phyloP scores from a whole-genome alignment of 1,140 invertebrate species.

The Lepidurus packardi region DNA sequence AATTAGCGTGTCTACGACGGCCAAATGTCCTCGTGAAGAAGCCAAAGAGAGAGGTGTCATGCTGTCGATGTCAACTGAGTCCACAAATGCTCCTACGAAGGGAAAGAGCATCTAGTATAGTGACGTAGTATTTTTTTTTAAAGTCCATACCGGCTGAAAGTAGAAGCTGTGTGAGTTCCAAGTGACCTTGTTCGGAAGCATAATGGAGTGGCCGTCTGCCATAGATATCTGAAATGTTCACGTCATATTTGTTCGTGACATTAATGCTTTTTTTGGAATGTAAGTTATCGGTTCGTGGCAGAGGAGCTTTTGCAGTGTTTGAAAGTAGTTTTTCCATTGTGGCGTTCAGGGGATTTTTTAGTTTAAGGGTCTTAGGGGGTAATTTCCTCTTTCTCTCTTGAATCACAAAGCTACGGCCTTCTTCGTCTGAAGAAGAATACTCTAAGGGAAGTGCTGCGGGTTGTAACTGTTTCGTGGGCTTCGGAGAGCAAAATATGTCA shows the following conservation, averaged over 20 bases:
- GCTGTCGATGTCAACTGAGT: constrained; percentile 42
- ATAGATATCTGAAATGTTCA: constrained; percentile 50
- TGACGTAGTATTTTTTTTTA: constrained; percentile 25
- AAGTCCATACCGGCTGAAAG: constrained; percentile 42
- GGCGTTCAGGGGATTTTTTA: constrained; percentile 37
- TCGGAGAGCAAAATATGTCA: not conserved
- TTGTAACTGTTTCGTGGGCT: constrained; percentile 29
- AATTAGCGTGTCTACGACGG: constrained; percentile 41
- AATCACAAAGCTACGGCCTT: constrained; percentile 5
- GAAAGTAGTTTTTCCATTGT: constrained; percentile 39
- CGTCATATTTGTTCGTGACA: constrained; percentile 43
- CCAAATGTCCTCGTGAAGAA: constrained; percentile 42
- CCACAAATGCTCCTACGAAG: constrained; percentile 33
- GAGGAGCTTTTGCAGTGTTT: constrained; percentile 39
- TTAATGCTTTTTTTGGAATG: constrained; percentile 31
- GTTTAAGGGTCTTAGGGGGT: constrained; percentile 40
- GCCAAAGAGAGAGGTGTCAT: constrained; percentile 47
- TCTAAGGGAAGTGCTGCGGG: constrained; percentile 31
- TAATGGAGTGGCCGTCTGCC: constrained; percentile 55
- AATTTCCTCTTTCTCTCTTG: constrained; percentile 38
- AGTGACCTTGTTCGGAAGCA: constrained; percentile 51
- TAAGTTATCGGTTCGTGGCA: constrained; percentile 41
- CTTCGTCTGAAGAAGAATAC: constrained; percentile 23
- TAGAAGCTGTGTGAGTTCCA: constrained; percentile 48
- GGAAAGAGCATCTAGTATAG: not conserved